A percentile compares a stretch with the other conserved stretches of the same genome.
Evolutionary conservation across 2,888 invertebrate genomes (phyloP).

Genomic region (Drymonia ruficornis): DNA sequence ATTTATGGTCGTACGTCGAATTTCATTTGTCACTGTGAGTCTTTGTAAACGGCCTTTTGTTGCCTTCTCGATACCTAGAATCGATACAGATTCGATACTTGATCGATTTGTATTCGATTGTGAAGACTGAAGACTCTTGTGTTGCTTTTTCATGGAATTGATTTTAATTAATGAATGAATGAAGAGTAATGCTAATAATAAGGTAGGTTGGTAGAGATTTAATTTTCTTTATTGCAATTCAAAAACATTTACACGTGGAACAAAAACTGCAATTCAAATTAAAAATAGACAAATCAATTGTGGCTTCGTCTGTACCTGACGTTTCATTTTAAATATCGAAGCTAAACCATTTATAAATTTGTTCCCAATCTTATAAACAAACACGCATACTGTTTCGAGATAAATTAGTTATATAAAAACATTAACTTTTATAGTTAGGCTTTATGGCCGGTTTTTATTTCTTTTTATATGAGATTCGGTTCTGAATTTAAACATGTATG

Average conservation of each 20-base stretch:
- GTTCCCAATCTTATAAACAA: constrained; percentile 2
- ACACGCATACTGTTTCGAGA: constrained; percentile 1
- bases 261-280: not conserved
- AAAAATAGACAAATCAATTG: not conserved
- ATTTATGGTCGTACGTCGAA: constrained; percentile 74
- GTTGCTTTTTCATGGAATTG: not conserved
- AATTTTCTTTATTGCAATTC: too few relatives aligned
- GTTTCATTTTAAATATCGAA: not conserved
- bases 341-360: not conserved
- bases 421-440: constrained; percentile 2
- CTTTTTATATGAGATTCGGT: constrained; percentile 1
- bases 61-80: constrained; percentile 26
- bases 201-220: too few relatives aligned
- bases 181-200: too few relatives aligned
- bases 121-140: constrained; percentile 8
- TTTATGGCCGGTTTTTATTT: constrained; percentile 1
- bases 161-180: too few relatives aligned
- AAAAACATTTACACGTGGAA: too few relatives aligned
- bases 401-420: constrained; percentile 3
- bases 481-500: not conserved
- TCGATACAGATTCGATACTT: constrained; percentile 23
- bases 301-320: not conserved
- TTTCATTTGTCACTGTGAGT: constrained; percentile 74
- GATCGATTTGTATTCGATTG: constrained; percentile 24
- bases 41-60: constrained; percentile 43